These are phyloP conservation scores for Agelastica alni DNA, from an alignment of 2,888 invertebrate species.

Conservation along the genomic window DNA sequence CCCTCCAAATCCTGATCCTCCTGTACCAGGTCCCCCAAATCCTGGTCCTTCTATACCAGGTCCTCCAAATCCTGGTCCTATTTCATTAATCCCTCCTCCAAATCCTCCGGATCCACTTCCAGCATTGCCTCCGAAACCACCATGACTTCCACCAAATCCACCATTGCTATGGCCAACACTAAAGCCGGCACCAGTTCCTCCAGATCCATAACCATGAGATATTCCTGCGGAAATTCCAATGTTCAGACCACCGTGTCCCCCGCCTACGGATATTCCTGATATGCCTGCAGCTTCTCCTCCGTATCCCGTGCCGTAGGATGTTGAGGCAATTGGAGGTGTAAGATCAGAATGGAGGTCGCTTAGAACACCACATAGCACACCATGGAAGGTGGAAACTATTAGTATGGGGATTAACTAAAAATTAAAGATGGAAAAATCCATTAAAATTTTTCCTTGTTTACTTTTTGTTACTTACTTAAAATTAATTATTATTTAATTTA, in stretches of 20 bases:
- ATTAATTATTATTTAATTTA: no score
- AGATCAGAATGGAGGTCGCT: conserved; percentile 37
- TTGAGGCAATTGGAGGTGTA: conserved; percentile 37
- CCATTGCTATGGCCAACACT: background rate
- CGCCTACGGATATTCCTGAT: conserved; percentile 19
- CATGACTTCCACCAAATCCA: conserved; percentile 3
- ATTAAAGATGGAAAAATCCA: conserved; percentile 9
- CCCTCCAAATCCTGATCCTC: conserved; percentile 13
- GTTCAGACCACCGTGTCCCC: background rate
- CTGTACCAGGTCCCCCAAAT: conserved; percentile 9
- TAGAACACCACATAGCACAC: conserved; percentile 40
- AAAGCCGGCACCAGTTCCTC: conserved; percentile 6
- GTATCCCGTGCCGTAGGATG: conserved; percentile 38
- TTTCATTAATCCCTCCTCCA: background rate
- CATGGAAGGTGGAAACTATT: conserved; percentile 39
- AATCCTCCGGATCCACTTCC: background rate
- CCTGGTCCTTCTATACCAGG: no score
- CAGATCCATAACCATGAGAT: conserved; percentile 8
- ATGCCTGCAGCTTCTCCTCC: conserved; percentile 24
- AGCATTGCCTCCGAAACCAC: background rate
- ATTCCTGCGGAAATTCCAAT: conserved; percentile 8
- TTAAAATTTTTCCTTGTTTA: no score
- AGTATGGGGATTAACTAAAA: conserved; percentile 40
- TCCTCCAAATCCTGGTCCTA: conserved; percentile 1
- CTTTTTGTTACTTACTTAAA: no score